Percentiles rank a stretch among this genome's conserved stretches.
These are phyloP conservation scores for Hemitrygon akajei DNA, from an alignment of 2,797 vertebrate species.

Conservation along the genomic window DNA sequence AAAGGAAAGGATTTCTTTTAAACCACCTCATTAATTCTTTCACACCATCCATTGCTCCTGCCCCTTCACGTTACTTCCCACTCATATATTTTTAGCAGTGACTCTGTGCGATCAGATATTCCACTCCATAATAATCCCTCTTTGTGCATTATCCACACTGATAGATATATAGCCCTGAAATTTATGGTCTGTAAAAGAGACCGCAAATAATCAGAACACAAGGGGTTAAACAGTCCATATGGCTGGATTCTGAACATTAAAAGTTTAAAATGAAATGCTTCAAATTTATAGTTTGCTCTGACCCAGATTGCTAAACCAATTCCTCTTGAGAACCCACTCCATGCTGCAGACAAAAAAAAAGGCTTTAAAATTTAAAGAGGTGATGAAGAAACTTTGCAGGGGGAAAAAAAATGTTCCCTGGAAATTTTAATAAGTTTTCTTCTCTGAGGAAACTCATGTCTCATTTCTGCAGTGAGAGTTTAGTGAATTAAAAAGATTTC, in stretches of 20 bases:
- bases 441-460: not conserved
- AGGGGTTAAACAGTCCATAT: slow-evolving; percentile 23
- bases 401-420: slow-evolving; percentile 60
- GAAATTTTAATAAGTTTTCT: slow-evolving; percentile 57
- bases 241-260: not conserved
- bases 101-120: not conserved
- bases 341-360: slow-evolving; percentile 71
- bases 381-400: slow-evolving; percentile 92
- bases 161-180: not conserved
- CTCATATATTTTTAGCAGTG: not conserved
- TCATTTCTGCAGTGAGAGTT: not conserved
- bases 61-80: too few species aligned
- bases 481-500: not conserved
- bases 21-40: not conserved
- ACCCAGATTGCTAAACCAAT: slow-evolving; percentile 68
- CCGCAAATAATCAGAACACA: not conserved
- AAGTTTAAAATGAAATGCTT: slow-evolving; percentile 41
- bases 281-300: slow-evolving; percentile 72
- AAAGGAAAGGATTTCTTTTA: not conserved
- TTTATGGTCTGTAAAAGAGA: not conserved
- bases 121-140: not conserved
- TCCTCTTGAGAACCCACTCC: slow-evolving; percentile 77
- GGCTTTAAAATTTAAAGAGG: slow-evolving; percentile 96
- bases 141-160: not conserved
- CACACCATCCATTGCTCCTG: not conserved